These are phyloP conservation scores for Elmis aenea DNA, from an alignment of 2,888 invertebrate species.

Conservation along the genomic window DNA sequence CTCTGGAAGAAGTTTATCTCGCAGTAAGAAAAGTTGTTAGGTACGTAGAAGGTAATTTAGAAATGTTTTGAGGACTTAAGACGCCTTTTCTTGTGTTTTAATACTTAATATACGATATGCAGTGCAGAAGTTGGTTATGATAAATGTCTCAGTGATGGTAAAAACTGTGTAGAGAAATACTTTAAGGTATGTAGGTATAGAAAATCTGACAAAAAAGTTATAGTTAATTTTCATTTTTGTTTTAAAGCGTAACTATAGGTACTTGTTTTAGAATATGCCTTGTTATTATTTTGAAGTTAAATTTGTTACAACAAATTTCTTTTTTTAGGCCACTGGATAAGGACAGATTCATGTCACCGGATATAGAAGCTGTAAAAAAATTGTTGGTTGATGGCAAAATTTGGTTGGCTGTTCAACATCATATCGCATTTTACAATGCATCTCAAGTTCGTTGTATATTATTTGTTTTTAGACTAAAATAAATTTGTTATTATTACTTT, in stretches of 20 bases:
- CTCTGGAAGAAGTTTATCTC: slow-evolving; percentile 59
- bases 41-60: slow-evolving; percentile 33
- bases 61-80: background rate
- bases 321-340: slow-evolving; percentile 54
- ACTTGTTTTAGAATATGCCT: too few relatives aligned
- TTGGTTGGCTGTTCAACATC: slow-evolving; percentile 51
- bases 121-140: too few relatives aligned
- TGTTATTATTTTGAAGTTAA: too few relatives aligned
- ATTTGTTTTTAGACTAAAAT: background rate
- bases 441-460: slow-evolving; percentile 34
- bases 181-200: too few relatives aligned
- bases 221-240: too few relatives aligned
- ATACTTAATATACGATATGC: too few relatives aligned
- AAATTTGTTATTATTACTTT: slow-evolving; percentile 1
- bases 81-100: background rate
- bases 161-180: too few relatives aligned
- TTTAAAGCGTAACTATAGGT: too few relatives aligned
- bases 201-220: too few relatives aligned
- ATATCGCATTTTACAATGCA: slow-evolving; percentile 45
- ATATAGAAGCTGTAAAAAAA: slow-evolving; percentile 56
- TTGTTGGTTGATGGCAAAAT: slow-evolving; percentile 49
- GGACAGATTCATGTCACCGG: slow-evolving; percentile 61
- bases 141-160: too few relatives aligned
- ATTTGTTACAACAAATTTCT: too few relatives aligned
- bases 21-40: slow-evolving; percentile 52